phyloP scores from a whole-genome alignment of 2,797 vertebrate genomes.

The Gymnoscopelus microlampas region DNA sequence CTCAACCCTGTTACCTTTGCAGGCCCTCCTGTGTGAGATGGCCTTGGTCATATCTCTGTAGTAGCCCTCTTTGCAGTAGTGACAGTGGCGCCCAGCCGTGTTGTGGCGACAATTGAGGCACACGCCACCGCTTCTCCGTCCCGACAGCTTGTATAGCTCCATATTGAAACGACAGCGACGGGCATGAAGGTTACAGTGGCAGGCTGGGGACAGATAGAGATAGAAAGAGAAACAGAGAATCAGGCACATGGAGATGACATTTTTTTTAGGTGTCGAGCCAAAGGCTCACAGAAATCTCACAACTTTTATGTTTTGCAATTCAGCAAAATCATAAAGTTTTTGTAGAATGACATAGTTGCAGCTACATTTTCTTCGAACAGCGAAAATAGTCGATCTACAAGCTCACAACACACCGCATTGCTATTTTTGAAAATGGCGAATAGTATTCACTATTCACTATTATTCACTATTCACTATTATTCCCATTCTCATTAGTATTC shows the following conservation, averaged over 20 bases:
- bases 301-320: conserved; percentile 22
- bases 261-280: neutral
- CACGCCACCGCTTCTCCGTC: conserved; percentile 93
- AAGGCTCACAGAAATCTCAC: neutral
- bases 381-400: too few species aligned
- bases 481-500: too few species aligned
- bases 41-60: conserved; percentile 96
- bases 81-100: conserved; percentile 95
- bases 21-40: conserved; percentile 94
- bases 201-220: conserved; percentile 78
- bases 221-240: conserved; percentile 20
- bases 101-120: conserved; percentile 98
- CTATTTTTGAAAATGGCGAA: conserved; percentile 9
- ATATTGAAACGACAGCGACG: conserved; percentile 98
- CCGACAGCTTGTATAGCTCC: conserved; percentile 97
- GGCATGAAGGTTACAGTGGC: conserved; percentile 97
- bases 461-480: too few species aligned
- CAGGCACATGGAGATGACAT: neutral
- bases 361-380: neutral
- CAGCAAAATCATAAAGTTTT: neutral
- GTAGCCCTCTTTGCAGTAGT: conserved; percentile 99
- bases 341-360: neutral
- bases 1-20: conserved; percentile 86
- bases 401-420: neutral
- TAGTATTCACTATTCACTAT: conserved; percentile 16